Evolutionary conservation across 2,888 invertebrate genomes (phyloP).

Genomic region (Dicyrtoma fusca): DNA sequence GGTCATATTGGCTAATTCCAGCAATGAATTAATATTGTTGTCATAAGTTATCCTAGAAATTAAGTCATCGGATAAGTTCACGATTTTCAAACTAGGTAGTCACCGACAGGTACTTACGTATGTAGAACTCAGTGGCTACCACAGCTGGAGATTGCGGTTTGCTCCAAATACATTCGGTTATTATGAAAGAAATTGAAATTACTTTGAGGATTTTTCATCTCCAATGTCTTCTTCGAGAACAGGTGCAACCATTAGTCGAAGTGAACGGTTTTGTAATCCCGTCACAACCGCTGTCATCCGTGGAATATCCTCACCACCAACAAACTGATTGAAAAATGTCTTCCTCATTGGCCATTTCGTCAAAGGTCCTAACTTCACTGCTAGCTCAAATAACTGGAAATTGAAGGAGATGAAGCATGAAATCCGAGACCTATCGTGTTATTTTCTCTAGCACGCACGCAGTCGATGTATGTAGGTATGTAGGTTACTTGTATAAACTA

Average conservation of each 20-base stretch:
- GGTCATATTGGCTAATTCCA: constrained; percentile 55
- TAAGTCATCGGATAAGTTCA: too few relatives aligned
- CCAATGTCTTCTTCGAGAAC: constrained; percentile 60
- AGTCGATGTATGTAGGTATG: too few relatives aligned
- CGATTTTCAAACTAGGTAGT: too few relatives aligned
- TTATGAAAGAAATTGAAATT: constrained; percentile 12
- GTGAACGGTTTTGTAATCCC: constrained; percentile 57
- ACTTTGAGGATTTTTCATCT: constrained; percentile 53
- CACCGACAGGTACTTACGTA: too few relatives aligned
- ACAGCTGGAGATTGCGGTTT: too few relatives aligned
- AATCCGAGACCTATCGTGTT: too few relatives aligned
- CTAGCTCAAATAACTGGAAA: constrained; percentile 51
- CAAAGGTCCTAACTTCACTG: constrained; percentile 56
- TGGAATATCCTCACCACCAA: constrained; percentile 60
- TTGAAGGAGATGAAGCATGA: too few relatives aligned
- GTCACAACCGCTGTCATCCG: constrained; percentile 57
- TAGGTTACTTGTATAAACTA: constrained; percentile 10
- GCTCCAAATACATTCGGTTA: too few relatives aligned
- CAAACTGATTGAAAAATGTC: constrained; percentile 62
- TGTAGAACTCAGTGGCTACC: too few relatives aligned
- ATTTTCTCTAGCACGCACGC: background rate
- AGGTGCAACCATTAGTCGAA: constrained; percentile 60
- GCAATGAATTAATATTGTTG: constrained; percentile 56
- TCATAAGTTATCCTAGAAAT: constrained; percentile 56
- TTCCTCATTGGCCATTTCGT: constrained; percentile 58